Conservation (phyloP, 1,140 invertebrate species). For the Drosophila paulistorum region DNA sequence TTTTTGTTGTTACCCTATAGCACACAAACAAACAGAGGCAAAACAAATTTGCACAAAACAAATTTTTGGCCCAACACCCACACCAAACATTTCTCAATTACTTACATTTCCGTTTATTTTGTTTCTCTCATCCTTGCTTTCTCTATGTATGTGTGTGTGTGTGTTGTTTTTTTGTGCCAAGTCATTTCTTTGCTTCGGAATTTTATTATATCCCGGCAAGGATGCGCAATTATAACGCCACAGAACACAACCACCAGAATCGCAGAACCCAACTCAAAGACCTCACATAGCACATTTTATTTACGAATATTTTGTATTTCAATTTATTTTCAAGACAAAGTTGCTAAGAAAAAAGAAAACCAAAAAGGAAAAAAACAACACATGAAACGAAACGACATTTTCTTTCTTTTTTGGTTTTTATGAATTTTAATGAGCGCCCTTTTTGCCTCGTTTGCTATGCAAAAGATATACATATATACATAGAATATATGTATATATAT, state of each 20-base stretch:
- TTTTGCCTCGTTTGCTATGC: constrained; percentile 64
- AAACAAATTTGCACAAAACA: constrained; percentile 37
- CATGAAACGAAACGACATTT: constrained; percentile 20
- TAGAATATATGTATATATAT: neutral
- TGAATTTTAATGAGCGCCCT: constrained; percentile 74
- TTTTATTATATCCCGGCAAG: constrained; percentile 67
- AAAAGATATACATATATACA: constrained; percentile 34
- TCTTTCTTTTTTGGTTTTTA: constrained; percentile 49
- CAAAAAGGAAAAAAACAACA: constrained; percentile 34
- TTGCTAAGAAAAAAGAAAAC: constrained; percentile 4
- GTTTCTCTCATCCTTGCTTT: constrained; percentile 21
- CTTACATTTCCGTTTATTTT: constrained; percentile 31
- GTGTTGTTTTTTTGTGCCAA: constrained; percentile 39
- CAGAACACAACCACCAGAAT: constrained; percentile 32
- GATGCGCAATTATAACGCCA: constrained; percentile 69
- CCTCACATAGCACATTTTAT: constrained; percentile 49
- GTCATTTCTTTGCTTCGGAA: constrained; percentile 53
- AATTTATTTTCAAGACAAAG: constrained; percentile 55
- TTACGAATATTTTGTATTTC: constrained; percentile 64
- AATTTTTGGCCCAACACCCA: constrained; percentile 39
- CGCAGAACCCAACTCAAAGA: neutral
- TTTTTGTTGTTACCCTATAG: constrained; percentile 4
- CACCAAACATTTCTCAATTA: constrained; percentile 59
- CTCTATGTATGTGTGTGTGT: neutral
- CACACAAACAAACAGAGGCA: constrained; percentile 8